Conservation (phyloP, 2,797 vertebrate species). For the Esox lucius region DNA sequence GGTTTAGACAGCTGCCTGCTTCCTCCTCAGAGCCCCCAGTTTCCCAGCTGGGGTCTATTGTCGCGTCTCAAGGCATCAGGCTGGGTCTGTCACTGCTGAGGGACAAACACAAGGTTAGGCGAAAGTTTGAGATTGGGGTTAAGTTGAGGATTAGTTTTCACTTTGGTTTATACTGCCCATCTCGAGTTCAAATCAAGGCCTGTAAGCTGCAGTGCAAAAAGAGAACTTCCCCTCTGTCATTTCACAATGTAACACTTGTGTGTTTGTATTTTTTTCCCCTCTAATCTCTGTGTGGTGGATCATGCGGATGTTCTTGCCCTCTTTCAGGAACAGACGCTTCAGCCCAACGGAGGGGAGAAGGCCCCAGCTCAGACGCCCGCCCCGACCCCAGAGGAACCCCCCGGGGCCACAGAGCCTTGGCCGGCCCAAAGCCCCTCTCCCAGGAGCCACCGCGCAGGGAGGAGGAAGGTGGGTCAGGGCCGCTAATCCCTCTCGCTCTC, state of each 20-base stretch:
- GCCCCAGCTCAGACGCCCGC: slow-evolving; percentile 33
- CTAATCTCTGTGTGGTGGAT: not conserved
- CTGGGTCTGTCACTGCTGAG: not conserved
- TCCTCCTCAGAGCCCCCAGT: slow-evolving; percentile 6
- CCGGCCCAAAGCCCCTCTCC: slow-evolving; percentile 28
- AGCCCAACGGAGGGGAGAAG: slow-evolving; percentile 7
- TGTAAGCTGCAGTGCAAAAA: not conserved
- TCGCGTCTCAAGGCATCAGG: slow-evolving; percentile 3
- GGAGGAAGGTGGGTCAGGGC: slow-evolving; percentile 58
- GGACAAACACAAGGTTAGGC: not conserved
- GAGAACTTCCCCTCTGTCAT: not conserved
- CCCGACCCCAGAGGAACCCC: slow-evolving; percentile 35
- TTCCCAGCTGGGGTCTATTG: not conserved
- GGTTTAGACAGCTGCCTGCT: slow-evolving; percentile 17
- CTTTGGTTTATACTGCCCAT: not conserved
- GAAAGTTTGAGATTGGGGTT: not conserved
- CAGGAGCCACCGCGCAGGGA: slow-evolving; percentile 35
- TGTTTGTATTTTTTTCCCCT: not conserved
- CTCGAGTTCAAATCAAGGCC: not conserved
- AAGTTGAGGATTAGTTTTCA: not conserved
- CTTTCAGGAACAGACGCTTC: slow-evolving; percentile 48
- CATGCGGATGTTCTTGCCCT: not conserved
- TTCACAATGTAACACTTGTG: not conserved
- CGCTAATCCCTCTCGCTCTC: not conserved
- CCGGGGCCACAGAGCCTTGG: not conserved